Evolutionary conservation across 2,113 vertebrate genomes (phyloP), one percentile per base, ranked within the genome.

Genomic region (Psophia crepitans): DNA sequence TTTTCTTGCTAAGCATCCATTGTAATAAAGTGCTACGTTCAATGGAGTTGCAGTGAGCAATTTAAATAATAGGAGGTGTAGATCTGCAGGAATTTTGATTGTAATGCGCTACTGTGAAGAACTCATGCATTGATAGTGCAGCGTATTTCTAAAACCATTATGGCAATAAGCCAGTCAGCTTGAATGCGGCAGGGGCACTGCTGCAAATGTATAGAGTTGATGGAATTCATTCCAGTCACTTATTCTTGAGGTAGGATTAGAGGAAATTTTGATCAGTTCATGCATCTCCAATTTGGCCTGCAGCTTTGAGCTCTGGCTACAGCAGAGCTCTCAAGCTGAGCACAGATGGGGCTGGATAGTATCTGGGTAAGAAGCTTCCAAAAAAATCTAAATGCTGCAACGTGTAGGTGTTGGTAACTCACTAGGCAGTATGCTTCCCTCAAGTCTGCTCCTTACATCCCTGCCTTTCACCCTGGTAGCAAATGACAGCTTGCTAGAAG

Each of bases 201-300:
- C 68, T 87, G 74, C 75, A 96, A 74, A 91, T 82, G 73, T 76
- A 90, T 61, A 61, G 85, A 89, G 71, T 6, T 96, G 87, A 95
- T 93, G 73, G 68, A 95, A 97, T 97, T 95, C 64, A 95, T 93
- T 97, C 96, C 93, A 96, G 75, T 49, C 83, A 64, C 89, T 96
- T 96, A 92, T 88, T 89, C 92, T 89, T 70, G 94, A 96, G 48
- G 75, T 73, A 82, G 86, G 73, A 95, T 87, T 89, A 96, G 77
- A 89, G 90, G 61, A 97, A 96, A 95, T 95, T 94, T 93, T 84
- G 70, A 95, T 94, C 80, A 79, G 73, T 84, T 95, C 86, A 65
- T 66, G 84, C 80, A 87, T 95, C 94, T 96, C 90, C 77, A 89
- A 79, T 95, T 92, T 97, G 97, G 92, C 77, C 92, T 82, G 73